These are phyloP conservation scores for Gonatopus flavifemur DNA, from an alignment of 1,140 invertebrate species.

Conservation along the genomic window DNA sequence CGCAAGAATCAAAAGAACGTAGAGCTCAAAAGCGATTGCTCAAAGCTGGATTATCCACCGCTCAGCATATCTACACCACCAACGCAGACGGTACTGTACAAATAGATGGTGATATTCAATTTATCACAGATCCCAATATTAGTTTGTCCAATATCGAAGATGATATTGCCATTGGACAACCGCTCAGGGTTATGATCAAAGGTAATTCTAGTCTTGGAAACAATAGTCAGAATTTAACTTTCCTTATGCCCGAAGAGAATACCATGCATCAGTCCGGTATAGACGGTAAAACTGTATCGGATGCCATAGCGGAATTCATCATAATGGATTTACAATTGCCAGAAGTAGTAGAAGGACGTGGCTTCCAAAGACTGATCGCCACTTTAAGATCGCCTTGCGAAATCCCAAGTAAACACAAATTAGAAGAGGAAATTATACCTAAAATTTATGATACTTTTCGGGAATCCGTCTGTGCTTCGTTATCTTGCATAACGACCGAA, in stretches of 20 bases:
- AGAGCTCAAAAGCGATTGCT: slow-evolving; percentile 49
- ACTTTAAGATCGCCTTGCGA: slow-evolving; percentile 59
- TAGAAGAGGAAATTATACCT: slow-evolving; percentile 60
- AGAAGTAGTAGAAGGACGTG: slow-evolving; percentile 57
- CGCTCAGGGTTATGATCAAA: slow-evolving; percentile 50
- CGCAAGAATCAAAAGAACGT: slow-evolving; percentile 50
- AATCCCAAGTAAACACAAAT: slow-evolving; percentile 58
- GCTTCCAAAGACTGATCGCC: slow-evolving; percentile 58
- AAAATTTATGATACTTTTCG: slow-evolving; percentile 55
- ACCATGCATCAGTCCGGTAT: slow-evolving; percentile 20
- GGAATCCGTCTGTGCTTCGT: slow-evolving; percentile 42
- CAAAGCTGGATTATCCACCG: slow-evolving; percentile 36
- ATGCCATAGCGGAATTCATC: slow-evolving; percentile 57
- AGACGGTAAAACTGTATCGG: slow-evolving; percentile 48
- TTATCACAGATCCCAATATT: slow-evolving; percentile 52
- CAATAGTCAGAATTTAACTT: slow-evolving; percentile 36
- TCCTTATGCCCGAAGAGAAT: slow-evolving; percentile 43
- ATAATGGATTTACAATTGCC: slow-evolving; percentile 57
- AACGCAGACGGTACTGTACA: slow-evolving; percentile 55
- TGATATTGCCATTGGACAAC: slow-evolving; percentile 45
- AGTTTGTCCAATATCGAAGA: slow-evolving; percentile 45
- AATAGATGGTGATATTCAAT: slow-evolving; percentile 56
- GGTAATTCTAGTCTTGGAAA: slow-evolving; percentile 22
- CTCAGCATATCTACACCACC: slow-evolving; percentile 55
- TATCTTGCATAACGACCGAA: slow-evolving; percentile 42